phyloP scores from a whole-genome alignment of 2,113 vertebrate species.

The Esox niger region DNA sequence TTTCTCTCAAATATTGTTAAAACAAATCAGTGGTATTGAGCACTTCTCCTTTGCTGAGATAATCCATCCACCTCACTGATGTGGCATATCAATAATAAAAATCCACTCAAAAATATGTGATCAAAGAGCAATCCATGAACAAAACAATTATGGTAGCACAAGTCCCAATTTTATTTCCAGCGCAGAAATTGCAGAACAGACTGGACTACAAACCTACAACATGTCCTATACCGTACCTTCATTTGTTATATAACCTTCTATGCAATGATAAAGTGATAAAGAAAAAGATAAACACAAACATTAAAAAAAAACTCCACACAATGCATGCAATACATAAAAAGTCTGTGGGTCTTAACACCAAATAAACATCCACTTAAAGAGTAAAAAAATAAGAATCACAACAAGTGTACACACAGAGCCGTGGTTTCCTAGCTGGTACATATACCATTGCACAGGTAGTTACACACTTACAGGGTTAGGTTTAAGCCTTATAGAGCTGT shows the following conservation, averaged over 20 bases:
- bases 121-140: no score
- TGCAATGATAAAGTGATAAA: slow-evolving; percentile 17
- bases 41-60: no score
- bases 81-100: no score
- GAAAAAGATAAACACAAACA: slow-evolving; percentile 13
- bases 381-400: slow-evolving; percentile 11
- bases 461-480: slow-evolving; percentile 8
- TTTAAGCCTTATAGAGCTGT: slow-evolving; percentile 27
- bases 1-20: no score
- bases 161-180: slow-evolving; percentile 66
- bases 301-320: slow-evolving; percentile 27
- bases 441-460: slow-evolving; percentile 33
- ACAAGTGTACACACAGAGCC: slow-evolving; percentile 16
- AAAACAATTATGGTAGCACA: no score
- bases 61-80: no score
- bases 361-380: slow-evolving; percentile 32
- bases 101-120: no score
- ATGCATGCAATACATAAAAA: no score
- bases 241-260: slow-evolving; percentile 32
- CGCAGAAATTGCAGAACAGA: slow-evolving; percentile 52
- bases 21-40: no score
- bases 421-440: slow-evolving; percentile 30
- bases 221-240: slow-evolving; percentile 31
- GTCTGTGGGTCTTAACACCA: no score
- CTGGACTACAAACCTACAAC: slow-evolving; percentile 42